Conservation (phyloP, 2,888 invertebrate species). For the Microplitis manilae region DNA sequence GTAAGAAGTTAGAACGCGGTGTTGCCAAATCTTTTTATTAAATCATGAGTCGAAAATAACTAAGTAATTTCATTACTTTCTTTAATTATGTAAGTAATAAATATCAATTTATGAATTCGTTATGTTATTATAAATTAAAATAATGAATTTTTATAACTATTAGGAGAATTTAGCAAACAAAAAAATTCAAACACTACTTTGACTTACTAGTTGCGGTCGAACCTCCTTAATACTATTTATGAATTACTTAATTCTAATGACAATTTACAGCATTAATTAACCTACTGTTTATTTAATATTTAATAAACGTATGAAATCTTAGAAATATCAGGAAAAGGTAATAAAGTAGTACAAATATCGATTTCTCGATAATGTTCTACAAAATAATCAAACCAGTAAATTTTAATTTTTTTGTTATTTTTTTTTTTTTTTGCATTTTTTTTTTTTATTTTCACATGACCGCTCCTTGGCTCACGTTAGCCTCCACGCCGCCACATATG, state of each 20-base stretch:
- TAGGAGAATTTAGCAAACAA: too few relatives aligned
- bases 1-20: too few relatives aligned
- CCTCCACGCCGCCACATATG: conserved; percentile 43
- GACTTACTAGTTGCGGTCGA: too few relatives aligned
- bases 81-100: too few relatives aligned
- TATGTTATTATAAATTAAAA: too few relatives aligned
- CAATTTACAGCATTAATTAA: neutral
- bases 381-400: conserved; percentile 14
- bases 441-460: conserved; percentile 33
- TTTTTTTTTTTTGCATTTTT: conserved; percentile 25
- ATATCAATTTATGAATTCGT: too few relatives aligned
- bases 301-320: neutral
- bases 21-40: too few relatives aligned
- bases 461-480: conserved; percentile 34
- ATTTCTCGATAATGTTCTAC: conserved; percentile 28
- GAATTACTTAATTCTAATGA: neutral
- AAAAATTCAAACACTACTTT: too few relatives aligned
- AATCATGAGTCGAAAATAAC: too few relatives aligned
- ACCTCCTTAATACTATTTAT: neutral
- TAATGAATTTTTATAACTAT: too few relatives aligned
- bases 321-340: conserved; percentile 6
- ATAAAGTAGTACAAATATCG: conserved; percentile 26
- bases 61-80: too few relatives aligned
- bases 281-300: neutral
- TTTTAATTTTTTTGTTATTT: conserved; percentile 18